These are phyloP conservation scores for Pseudorhiza aurosa DNA, from an alignment of 30 jellyfish, hydroid and myxozoan species.

Conservation along the genomic window DNA sequence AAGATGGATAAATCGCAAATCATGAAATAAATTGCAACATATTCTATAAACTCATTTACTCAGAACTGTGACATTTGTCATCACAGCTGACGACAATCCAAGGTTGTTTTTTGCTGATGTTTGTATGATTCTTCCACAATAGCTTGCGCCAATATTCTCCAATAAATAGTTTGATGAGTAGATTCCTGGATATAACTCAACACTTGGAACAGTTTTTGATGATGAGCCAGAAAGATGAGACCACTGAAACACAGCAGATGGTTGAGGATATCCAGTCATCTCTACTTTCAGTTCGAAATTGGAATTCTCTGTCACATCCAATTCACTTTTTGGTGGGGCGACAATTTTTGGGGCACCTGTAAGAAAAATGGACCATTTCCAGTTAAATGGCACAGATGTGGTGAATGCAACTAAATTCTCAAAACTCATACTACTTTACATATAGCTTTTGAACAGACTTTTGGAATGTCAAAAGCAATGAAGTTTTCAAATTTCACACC, in stretches of 20 bases:
- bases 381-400: not conserved
- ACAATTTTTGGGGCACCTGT: constrained; percentile 13
- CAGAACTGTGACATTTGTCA: constrained; percentile 8
- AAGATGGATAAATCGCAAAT: too few species aligned
- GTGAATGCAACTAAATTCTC: not conserved
- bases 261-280: constrained; percentile 40
- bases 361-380: not conserved
- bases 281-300: not conserved
- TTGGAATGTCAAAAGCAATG: not conserved
- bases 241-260: constrained; percentile 32
- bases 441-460: not conserved
- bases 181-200: not conserved
- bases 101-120: constrained; percentile 1
- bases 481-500: not conserved
- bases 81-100: not conserved
- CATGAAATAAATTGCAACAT: too few species aligned
- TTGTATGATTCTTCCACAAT: constrained; percentile 25
- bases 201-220: not conserved
- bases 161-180: constrained; percentile 5
- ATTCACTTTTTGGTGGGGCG: not conserved
- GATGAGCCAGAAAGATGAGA: constrained; percentile 1
- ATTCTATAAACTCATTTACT: too few species aligned
- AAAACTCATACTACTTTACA: not conserved
- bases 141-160: constrained; percentile 3
- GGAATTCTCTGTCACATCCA: not conserved